phyloP scores from a whole-genome alignment of 1,140 invertebrate species.

The Achatina immaculata region DNA sequence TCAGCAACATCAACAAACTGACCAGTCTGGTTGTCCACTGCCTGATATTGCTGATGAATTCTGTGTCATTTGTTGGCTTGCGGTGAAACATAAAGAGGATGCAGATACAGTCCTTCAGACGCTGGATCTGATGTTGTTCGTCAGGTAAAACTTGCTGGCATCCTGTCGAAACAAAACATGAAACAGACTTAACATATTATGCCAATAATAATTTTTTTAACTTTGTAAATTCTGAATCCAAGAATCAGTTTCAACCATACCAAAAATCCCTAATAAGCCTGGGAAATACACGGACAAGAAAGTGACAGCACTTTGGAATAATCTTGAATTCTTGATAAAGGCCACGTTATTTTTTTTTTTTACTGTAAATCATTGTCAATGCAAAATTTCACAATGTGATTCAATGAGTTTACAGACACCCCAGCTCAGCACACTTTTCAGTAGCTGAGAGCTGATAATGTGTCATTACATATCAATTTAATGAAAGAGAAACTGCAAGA shows the following conservation, averaged over 20 bases:
- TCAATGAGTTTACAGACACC: too few relatives aligned
- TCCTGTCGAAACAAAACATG: conserved; percentile 42
- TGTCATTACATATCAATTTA: too few relatives aligned
- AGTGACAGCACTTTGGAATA: too few relatives aligned
- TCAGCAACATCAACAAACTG: too few relatives aligned
- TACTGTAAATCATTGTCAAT: too few relatives aligned
- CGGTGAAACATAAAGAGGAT: conserved; percentile 81
- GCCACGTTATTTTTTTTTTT: too few relatives aligned
- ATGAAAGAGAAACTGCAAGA: neutral
- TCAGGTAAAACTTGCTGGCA: conserved; percentile 41
- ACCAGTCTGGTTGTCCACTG: conserved; percentile 80
- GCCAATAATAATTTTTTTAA: neutral
- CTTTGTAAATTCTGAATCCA: neutral
- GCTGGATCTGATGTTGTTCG: conserved; percentile 48
- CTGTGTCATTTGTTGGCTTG: conserved; percentile 75
- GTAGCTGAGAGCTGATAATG: too few relatives aligned
- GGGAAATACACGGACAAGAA: too few relatives aligned
- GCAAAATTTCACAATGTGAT: too few relatives aligned
- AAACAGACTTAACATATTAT: neutral
- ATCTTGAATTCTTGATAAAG: too few relatives aligned
- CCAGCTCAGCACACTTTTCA: too few relatives aligned
- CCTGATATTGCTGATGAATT: conserved; percentile 77
- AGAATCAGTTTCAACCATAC: neutral
- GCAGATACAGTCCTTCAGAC: conserved; percentile 74
- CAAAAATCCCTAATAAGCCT: too few relatives aligned